phyloP scores from a whole-genome alignment of 2,797 vertebrate species.

The Dromococcyx pavoninus region DNA sequence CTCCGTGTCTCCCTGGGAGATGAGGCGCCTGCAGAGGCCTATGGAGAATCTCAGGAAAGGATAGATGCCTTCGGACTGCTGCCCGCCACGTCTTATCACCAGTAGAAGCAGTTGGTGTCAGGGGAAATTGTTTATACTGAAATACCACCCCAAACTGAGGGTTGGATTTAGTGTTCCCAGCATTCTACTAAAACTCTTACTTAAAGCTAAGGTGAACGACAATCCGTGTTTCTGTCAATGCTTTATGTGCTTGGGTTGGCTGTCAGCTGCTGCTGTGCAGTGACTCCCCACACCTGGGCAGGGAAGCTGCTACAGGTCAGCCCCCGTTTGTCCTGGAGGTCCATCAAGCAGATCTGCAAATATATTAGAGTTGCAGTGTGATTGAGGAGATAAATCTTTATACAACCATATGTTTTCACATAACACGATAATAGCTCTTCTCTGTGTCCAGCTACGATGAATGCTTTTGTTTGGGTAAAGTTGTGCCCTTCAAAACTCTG shows the following conservation, averaged over 20 bases:
- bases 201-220: neutral
- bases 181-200: neutral
- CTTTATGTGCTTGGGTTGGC: neutral
- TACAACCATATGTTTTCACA: neutral
- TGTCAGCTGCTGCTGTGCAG: neutral
- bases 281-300: neutral
- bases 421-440: neutral
- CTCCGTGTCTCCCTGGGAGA: neutral
- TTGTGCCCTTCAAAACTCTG: conserved; percentile 28
- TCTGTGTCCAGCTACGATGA: neutral
- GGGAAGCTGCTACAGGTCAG: neutral
- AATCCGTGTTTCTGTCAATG: neutral
- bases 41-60: neutral
- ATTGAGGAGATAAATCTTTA: neutral
- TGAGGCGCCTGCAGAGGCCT: neutral
- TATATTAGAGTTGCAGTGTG: neutral
- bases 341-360: neutral
- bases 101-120: neutral
- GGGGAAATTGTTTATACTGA: neutral
- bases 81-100: neutral
- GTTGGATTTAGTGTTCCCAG: neutral
- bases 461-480: conserved; percentile 9
- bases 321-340: neutral
- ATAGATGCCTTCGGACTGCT: neutral
- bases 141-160: neutral